These are phyloP conservation scores for Lochmaea capreae DNA, from an alignment of 2,888 invertebrate genomes.

Conservation along the genomic window DNA sequence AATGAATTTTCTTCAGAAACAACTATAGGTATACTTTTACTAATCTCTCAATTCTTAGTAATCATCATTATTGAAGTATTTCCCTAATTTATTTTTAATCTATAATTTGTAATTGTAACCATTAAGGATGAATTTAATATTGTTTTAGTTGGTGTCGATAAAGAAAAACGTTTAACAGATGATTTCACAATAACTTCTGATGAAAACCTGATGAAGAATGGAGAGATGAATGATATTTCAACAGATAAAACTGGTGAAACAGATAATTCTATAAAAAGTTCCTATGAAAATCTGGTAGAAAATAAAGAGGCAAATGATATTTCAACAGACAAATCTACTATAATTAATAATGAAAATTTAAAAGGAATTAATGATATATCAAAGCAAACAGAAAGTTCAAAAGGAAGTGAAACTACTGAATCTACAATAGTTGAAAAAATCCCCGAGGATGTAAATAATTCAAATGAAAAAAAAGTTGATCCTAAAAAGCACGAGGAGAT, in stretches of 20 bases:
- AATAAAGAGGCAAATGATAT: background rate
- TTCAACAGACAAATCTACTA: background rate
- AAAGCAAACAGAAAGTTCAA: background rate
- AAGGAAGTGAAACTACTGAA: background rate
- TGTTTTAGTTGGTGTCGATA: background rate
- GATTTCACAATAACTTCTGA: background rate
- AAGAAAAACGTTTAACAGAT: background rate
- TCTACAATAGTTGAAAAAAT: background rate
- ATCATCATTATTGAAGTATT: background rate
- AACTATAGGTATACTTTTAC: background rate
- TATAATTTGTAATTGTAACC: background rate
- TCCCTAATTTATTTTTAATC: background rate
- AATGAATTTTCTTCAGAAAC: constrained; percentile 38
- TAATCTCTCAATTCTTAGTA: background rate
- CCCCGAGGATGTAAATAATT: background rate
- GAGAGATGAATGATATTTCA: background rate
- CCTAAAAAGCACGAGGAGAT: background rate
- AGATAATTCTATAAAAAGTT: too few relatives aligned
- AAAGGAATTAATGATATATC: background rate
- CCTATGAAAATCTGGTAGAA: too few relatives aligned
- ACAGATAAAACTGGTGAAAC: background rate
- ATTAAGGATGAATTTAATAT: background rate
- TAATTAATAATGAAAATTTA: background rate
- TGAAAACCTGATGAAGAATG: background rate
- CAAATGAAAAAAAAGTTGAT: background rate